Evolutionary conservation across 2,888 invertebrate species (phyloP).

Genomic region (Molanna angustata): DNA sequence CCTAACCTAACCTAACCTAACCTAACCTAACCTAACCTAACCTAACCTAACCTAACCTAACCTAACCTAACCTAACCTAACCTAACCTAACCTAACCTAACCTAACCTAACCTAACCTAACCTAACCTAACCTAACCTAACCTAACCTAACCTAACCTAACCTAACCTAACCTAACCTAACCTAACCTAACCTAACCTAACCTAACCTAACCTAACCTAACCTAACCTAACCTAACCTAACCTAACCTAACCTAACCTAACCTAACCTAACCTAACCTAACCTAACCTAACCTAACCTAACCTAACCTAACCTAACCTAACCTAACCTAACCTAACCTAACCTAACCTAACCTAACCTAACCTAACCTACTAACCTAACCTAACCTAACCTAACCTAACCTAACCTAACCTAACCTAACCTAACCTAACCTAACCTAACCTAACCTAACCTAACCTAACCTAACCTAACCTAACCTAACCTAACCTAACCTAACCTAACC

Average conservation of each 20-base stretch:
- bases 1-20: conserved; percentile 9
- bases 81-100: conserved; percentile 9
- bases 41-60: conserved; percentile 9
- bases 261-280: conserved; percentile 9
- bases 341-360: conserved; percentile 9
- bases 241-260: conserved; percentile 9
- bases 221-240: conserved; percentile 9
- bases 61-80: conserved; percentile 9
- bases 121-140: conserved; percentile 9
- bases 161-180: conserved; percentile 9
- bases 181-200: conserved; percentile 9
- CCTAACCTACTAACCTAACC: conserved; percentile 9
- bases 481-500: conserved; percentile 15
- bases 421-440: conserved; percentile 9
- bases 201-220: conserved; percentile 9
- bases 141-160: conserved; percentile 9
- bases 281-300: conserved; percentile 9
- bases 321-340: conserved; percentile 9
- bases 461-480: conserved; percentile 12
- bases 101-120: conserved; percentile 9
- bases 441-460: conserved; percentile 10
- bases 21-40: conserved; percentile 9
- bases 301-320: conserved; percentile 9
- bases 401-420: conserved; percentile 9
- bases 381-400: conserved; percentile 9